Evolutionary conservation across 2,888 invertebrate genomes (phyloP).

Genomic region (Mythimna impura): DNA sequence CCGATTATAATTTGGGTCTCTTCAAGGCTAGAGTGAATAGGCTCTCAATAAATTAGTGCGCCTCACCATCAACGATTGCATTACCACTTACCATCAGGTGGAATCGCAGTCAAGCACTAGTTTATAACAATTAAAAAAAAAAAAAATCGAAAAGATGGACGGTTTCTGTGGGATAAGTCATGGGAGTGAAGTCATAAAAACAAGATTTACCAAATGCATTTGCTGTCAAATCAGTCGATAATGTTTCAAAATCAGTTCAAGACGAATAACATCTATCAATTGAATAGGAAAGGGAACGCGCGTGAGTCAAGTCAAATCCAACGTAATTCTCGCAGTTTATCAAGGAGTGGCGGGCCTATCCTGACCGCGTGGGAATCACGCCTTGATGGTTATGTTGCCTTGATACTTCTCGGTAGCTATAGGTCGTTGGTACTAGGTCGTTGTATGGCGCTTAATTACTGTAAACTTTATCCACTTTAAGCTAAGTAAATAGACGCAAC

Average conservation of each 20-base stretch:
- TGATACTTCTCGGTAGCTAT: background rate
- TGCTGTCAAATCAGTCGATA: background rate
- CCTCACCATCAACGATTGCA: too few species aligned
- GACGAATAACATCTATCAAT: slow-evolving; percentile 8
- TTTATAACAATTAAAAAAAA: too few species aligned
- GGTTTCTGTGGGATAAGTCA: background rate
- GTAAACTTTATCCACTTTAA: slow-evolving; percentile 22
- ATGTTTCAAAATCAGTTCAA: background rate
- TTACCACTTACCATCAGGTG: too few species aligned
- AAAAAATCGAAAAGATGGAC: background rate
- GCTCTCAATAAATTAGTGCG: too few species aligned
- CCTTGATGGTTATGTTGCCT: slow-evolving; percentile 30
- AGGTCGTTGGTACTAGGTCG: slow-evolving; percentile 3
- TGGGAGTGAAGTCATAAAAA: too few species aligned
- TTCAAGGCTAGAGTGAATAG: too few species aligned
- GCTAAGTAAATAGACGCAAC: slow-evolving; percentile 18
- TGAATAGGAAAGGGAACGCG: slow-evolving; percentile 16
- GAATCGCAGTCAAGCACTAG: too few species aligned
- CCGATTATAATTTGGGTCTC: too few species aligned
- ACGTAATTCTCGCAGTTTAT: slow-evolving; percentile 35
- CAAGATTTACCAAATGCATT: background rate
- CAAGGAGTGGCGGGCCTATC: slow-evolving; percentile 53
- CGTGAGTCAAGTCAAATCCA: slow-evolving; percentile 31
- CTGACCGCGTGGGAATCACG: slow-evolving; percentile 56
- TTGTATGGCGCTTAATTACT: slow-evolving; percentile 21